These are phyloP conservation scores for Opisthocomus hoazin DNA, from an alignment of 2,113 vertebrate species.

Conservation along the genomic window DNA sequence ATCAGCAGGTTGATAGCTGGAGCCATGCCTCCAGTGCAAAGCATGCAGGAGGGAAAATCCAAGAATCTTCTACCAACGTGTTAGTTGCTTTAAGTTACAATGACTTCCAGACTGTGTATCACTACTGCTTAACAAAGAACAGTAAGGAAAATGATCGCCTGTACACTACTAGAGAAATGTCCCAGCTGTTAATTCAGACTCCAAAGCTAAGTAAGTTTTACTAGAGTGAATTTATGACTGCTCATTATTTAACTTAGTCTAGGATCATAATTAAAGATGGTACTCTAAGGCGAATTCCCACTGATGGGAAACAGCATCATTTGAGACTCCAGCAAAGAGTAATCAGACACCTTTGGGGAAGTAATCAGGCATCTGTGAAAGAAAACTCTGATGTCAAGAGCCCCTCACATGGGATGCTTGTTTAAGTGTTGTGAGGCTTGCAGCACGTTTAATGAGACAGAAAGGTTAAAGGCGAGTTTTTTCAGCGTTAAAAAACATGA, in stretches of 20 bases:
- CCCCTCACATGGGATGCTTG: constrained; percentile 31
- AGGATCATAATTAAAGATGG: constrained; percentile 61
- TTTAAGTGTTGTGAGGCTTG: constrained; percentile 23
- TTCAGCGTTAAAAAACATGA: neutral
- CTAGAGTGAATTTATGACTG: constrained; percentile 45
- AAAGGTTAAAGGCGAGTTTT: constrained; percentile 25
- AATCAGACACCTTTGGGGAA: constrained; percentile 59
- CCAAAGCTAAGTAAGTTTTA: constrained; percentile 33
- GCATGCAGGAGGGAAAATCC: neutral
- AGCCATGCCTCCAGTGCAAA: neutral
- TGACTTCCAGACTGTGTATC: neutral
- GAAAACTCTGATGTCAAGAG: constrained; percentile 55
- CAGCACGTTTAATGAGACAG: constrained; percentile 19
- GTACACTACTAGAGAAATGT: neutral
- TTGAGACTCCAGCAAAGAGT: constrained; percentile 45
- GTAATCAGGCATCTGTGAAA: constrained; percentile 57
- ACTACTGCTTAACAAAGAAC: neutral
- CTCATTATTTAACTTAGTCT: constrained; percentile 54
- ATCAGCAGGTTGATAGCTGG: neutral
- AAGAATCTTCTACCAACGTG: neutral
- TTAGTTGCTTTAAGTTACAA: neutral
- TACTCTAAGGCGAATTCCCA: constrained; percentile 37
- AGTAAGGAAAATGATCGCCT: neutral
- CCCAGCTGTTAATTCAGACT: constrained; percentile 29
- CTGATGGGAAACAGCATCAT: constrained; percentile 16